phyloP scores from a whole-genome alignment of 2,888 invertebrate species.

The Athalia circularis region DNA sequence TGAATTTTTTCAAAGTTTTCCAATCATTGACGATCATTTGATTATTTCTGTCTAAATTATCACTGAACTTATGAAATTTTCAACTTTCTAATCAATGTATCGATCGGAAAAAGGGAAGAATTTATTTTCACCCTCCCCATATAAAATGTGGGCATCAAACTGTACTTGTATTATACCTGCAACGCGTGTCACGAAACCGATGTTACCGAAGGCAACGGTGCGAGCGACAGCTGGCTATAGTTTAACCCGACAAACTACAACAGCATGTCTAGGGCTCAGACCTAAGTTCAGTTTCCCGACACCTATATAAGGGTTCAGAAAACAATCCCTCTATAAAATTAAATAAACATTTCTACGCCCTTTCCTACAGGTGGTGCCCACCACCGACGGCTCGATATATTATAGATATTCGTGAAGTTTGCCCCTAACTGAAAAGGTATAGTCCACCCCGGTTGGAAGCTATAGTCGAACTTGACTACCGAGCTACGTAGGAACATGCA shows the following conservation, averaged over 20 bases:
- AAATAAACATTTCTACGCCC: constrained; percentile 44
- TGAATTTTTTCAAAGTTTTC: too few species aligned
- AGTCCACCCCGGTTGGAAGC: not conserved
- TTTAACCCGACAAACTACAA: not conserved
- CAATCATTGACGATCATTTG: too few species aligned
- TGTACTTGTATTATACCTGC: not conserved
- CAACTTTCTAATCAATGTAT: too few species aligned
- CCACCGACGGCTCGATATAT: constrained; percentile 5
- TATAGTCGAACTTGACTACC: constrained; percentile 8
- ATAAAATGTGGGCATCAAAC: not conserved
- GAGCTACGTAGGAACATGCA: not conserved
- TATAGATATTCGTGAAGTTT: constrained; percentile 27
- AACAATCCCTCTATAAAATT: constrained; percentile 45
- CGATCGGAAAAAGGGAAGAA: too few species aligned
- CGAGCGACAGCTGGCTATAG: constrained; percentile 45
- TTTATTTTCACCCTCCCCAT: not conserved
- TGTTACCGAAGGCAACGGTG: constrained; percentile 17
- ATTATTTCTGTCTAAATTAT: too few species aligned
- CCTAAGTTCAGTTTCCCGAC: constrained; percentile 27
- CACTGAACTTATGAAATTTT: too few species aligned
- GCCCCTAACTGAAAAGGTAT: not conserved
- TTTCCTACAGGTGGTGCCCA: constrained; percentile 42
- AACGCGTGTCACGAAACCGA: constrained; percentile 9
- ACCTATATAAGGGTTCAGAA: constrained; percentile 29
- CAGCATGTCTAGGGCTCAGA: constrained; percentile 3